Conservation (phyloP, 37 sponge, comb jelly and placozoan genomes). For the Chondrilla cf. caribensis region DNA sequence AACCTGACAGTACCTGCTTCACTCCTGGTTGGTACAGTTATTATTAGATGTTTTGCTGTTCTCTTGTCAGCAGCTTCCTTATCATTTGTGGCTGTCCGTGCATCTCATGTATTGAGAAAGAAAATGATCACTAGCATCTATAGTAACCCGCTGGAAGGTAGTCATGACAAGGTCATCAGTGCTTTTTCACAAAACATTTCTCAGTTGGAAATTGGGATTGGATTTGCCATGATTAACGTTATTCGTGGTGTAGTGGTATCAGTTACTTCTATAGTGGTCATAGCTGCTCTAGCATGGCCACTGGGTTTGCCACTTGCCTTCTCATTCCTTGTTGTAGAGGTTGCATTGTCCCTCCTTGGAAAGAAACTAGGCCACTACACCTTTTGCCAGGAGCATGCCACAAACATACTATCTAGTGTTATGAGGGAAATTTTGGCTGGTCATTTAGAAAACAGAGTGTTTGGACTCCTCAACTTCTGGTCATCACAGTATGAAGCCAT, state of each 20-base stretch:
- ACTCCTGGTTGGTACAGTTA: conserved; percentile 24
- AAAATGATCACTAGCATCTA: conserved; percentile 30
- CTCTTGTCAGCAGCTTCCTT: background rate
- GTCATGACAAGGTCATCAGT: background rate
- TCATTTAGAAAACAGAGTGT: conserved; percentile 32
- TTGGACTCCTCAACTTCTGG: conserved; percentile 33
- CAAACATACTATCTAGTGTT: conserved; percentile 9
- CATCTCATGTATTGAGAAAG: conserved; percentile 22
- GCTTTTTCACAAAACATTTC: conserved; percentile 44
- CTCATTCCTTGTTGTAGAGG: conserved; percentile 7
- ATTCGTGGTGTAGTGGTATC: conserved; percentile 17
- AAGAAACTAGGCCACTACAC: background rate
- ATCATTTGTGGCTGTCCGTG: conserved; percentile 28
- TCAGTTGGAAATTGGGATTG: conserved; percentile 32
- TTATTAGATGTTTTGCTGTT: conserved; percentile 23
- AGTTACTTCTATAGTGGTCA: conserved; percentile 8
- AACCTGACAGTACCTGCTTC: conserved; percentile 8
- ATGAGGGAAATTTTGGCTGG: conserved; percentile 50
- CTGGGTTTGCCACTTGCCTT: conserved; percentile 27
- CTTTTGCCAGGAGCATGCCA: conserved; percentile 37
- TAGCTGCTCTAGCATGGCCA: conserved; percentile 31
- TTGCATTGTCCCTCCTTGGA: background rate
- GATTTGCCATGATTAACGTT: conserved; percentile 15
- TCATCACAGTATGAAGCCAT: background rate
- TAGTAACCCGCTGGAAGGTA: conserved; percentile 13